Evolutionary conservation across 2,797 vertebrate genomes (phyloP).

Genomic region (Margarornis squamiger): DNA sequence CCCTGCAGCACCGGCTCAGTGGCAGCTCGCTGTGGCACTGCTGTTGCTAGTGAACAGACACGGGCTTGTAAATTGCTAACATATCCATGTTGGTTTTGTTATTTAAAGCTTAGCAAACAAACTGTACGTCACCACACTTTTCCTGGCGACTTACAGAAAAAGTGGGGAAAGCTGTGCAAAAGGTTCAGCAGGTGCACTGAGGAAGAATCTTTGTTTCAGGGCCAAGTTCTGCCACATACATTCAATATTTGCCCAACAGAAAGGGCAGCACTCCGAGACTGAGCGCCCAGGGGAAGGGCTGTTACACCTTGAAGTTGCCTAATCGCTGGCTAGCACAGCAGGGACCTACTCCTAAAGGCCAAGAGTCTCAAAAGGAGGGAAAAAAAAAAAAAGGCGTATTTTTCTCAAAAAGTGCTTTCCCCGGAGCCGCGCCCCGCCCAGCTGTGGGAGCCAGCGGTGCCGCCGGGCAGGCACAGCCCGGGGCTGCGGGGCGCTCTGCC

Average conservation of each 20-base stretch:
- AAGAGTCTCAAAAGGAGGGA: neutral
- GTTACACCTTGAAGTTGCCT: accelerated
- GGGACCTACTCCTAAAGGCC: neutral
- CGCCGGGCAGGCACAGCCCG: neutral
- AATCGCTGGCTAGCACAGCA: neutral
- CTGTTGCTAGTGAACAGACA: accelerated
- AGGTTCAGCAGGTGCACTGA: neutral
- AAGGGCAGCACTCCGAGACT: accelerated
- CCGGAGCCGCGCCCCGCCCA: accelerated
- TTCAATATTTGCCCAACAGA: accelerated
- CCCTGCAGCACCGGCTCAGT: accelerated
- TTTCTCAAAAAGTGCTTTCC: accelerated
- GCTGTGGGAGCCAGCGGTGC: neutral
- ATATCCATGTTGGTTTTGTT: accelerated
- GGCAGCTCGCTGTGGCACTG: neutral
- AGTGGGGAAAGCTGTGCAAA: neutral
- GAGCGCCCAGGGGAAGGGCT: neutral
- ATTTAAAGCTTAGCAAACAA: neutral
- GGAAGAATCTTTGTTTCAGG: neutral
- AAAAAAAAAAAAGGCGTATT: accelerated
- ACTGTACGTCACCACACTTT: neutral
- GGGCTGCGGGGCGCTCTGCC: neutral
- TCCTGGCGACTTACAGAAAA: neutral
- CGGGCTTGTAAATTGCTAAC: accelerated
- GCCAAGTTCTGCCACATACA: neutral